Conservation (phyloP, 2,797 vertebrate genomes). For the Phyllotis vaccarum region DNA sequence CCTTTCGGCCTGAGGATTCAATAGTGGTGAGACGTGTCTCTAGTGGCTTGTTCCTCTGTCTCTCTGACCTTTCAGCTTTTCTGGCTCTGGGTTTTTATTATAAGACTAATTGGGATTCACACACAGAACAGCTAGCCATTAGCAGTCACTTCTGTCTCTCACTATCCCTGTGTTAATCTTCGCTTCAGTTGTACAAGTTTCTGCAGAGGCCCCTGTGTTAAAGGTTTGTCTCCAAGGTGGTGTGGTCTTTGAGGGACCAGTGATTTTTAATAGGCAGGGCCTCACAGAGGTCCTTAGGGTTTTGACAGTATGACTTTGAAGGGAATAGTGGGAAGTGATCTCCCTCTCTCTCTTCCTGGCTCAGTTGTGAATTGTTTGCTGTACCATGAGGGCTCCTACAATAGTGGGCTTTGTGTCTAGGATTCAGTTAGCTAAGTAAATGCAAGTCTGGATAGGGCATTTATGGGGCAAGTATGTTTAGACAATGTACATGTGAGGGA, state of each 20-base stretch:
- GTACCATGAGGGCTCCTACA: neutral
- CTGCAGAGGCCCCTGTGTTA: neutral
- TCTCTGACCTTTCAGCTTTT: no score
- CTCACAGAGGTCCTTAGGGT: neutral
- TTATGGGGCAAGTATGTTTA: neutral
- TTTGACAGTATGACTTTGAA: neutral
- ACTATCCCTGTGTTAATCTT: neutral
- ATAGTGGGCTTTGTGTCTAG: constrained; percentile 15
- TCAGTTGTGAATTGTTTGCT: neutral
- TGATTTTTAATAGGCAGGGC: neutral
- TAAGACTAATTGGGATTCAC: no score
- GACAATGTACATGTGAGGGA: neutral
- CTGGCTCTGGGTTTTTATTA: no score
- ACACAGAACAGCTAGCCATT: neutral
- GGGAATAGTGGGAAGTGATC: neutral
- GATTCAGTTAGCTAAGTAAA: neutral
- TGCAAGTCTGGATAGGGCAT: neutral
- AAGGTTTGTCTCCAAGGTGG: neutral
- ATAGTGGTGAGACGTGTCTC: no score
- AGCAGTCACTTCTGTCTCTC: neutral
- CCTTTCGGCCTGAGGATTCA: no score
- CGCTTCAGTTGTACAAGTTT: neutral
- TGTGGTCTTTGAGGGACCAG: neutral
- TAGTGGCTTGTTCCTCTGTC: no score
- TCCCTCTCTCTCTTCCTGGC: neutral